phyloP scores from a whole-genome alignment of 2,113 vertebrate species.

The Pteronura brasiliensis region DNA sequence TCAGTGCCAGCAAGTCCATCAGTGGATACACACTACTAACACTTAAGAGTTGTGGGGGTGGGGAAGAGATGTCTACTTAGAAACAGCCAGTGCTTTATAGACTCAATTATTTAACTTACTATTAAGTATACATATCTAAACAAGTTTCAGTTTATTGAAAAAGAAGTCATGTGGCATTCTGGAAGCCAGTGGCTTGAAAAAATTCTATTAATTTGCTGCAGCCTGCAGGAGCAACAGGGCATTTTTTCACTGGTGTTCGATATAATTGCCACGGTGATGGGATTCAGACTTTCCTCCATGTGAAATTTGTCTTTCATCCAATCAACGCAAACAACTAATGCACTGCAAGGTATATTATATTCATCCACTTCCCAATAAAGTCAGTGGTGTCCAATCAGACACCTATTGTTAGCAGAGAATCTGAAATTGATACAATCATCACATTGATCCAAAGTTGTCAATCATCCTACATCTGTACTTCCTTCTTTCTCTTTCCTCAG shows the following conservation, averaged over 20 bases:
- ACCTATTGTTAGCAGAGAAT: constrained; percentile 86
- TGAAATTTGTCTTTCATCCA: constrained; percentile 83
- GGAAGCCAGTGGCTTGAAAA: constrained; percentile 66
- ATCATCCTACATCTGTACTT: constrained; percentile 73
- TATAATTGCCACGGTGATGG: constrained; percentile 79
- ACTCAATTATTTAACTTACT: constrained; percentile 71
- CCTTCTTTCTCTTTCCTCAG: constrained; percentile 45
- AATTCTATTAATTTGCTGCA: constrained; percentile 71
- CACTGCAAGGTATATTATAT: constrained; percentile 81
- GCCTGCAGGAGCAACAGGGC: constrained; percentile 72
- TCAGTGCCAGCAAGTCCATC: background rate
- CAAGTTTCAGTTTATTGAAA: constrained; percentile 51
- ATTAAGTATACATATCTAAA: constrained; percentile 49
- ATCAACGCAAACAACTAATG: constrained; percentile 85
- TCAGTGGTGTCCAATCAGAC: constrained; percentile 85
- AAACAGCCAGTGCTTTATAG: constrained; percentile 45
- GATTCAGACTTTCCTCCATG: constrained; percentile 77
- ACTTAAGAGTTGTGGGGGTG: background rate
- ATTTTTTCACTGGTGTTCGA: constrained; percentile 73
- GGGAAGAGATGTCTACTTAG: background rate
- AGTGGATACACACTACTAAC: background rate
- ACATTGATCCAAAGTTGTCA: constrained; percentile 84
- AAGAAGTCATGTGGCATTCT: constrained; percentile 51
- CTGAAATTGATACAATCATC: constrained; percentile 89
- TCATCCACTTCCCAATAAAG: constrained; percentile 84